Evolutionary conservation across 2,888 invertebrate genomes (phyloP).

Genomic region (Marasmarcha lunaedactyla): DNA sequence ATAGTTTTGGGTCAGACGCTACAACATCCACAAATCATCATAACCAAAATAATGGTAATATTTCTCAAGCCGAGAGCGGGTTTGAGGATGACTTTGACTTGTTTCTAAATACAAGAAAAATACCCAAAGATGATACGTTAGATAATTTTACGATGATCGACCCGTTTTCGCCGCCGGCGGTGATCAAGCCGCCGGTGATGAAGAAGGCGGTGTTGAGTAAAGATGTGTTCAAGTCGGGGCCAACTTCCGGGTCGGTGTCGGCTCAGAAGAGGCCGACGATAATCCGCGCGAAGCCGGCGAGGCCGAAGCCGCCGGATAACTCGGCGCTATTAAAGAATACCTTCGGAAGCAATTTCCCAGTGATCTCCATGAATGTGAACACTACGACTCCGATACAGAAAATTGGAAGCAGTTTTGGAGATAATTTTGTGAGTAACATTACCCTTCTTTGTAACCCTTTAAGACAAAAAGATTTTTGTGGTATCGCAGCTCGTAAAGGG

Average conservation of each 20-base stretch:
- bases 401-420: conserved; percentile 39
- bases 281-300: conserved; percentile 75
- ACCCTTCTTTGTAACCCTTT: background rate
- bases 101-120: conserved; percentile 63
- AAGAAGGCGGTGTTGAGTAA: conserved; percentile 71
- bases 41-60: conserved; percentile 68
- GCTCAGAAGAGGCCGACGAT: conserved; percentile 77
- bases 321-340: conserved; percentile 49
- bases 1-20: conserved; percentile 81
- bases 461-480: too few relatives aligned
- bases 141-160: conserved; percentile 68
- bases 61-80: conserved; percentile 81
- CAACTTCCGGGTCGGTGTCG: conserved; percentile 3
- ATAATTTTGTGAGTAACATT: conserved; percentile 46
- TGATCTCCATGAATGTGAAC: conserved; percentile 49
- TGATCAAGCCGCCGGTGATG: conserved; percentile 38
- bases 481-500: background rate
- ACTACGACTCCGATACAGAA: conserved; percentile 55
- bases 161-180: conserved; percentile 65
- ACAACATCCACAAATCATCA: conserved; percentile 70
- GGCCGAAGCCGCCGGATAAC: conserved; percentile 68
- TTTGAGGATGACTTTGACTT: conserved; percentile 88
- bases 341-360: conserved; percentile 35
- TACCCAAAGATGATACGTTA: conserved; percentile 44
- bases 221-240: conserved; percentile 73